Conservation (phyloP, 2,797 vertebrate genomes). For the Prunella strophiata region DNA sequence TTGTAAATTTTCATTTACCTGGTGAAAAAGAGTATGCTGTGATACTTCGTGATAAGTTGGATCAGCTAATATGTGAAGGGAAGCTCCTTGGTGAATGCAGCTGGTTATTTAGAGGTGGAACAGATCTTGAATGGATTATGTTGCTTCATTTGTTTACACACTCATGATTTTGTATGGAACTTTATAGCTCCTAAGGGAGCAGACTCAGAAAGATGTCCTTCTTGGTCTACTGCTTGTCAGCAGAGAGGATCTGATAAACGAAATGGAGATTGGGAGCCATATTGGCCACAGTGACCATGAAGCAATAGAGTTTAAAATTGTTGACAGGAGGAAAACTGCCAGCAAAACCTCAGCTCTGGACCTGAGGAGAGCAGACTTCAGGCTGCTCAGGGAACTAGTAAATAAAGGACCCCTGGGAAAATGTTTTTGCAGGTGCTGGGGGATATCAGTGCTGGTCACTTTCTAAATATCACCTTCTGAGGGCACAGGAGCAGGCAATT, state of each 20-base stretch:
- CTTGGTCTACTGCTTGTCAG: neutral
- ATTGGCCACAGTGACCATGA: neutral
- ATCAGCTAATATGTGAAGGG: neutral
- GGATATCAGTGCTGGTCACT: neutral
- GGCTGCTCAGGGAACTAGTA: neutral
- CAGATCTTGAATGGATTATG: neutral
- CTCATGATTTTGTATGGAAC: neutral
- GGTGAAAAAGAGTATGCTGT: neutral
- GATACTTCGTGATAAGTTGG: neutral
- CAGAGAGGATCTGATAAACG: neutral
- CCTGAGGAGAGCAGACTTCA: neutral
- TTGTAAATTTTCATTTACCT: neutral
- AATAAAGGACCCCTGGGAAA: neutral
- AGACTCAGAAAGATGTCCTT: neutral
- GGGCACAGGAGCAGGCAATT: neutral
- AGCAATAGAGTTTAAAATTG: neutral
- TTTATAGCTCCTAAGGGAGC: neutral
- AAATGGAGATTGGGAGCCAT: neutral
- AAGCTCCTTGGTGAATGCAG: neutral
- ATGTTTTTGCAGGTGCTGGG: neutral
- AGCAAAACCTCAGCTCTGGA: neutral
- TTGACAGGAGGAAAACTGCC: neutral
- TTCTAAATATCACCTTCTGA: neutral
- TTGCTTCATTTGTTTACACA: neutral
- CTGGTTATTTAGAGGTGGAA: neutral